These are phyloP conservation scores for Drosophila emarginata DNA, from an alignment of 2,888 invertebrate species.

Conservation along the genomic window DNA sequence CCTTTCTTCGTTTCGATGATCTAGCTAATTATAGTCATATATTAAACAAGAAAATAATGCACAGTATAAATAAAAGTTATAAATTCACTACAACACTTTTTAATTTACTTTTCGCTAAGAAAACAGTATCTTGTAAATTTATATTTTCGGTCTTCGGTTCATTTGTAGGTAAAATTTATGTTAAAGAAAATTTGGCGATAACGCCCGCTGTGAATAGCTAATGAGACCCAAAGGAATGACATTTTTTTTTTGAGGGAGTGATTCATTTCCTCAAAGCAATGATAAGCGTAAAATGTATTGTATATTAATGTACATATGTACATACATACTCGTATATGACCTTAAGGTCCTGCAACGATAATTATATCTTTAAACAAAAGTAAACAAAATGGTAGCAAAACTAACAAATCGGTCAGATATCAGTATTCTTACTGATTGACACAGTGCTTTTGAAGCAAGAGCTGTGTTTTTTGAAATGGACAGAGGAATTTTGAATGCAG, in stretches of 20 bases:
- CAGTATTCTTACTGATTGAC: too few species aligned
- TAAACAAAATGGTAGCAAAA: too few species aligned
- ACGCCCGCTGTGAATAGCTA: conserved; percentile 42
- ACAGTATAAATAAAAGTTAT: conserved; percentile 33
- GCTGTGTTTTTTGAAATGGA: too few species aligned
- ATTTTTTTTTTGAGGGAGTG: conserved; percentile 4
- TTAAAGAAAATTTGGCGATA: conserved; percentile 44
- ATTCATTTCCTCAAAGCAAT: conserved; percentile 23
- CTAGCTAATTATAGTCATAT: conserved; percentile 54
- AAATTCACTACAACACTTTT: conserved; percentile 19
- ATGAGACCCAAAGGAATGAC: conserved; percentile 27
- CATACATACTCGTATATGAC: too few species aligned
- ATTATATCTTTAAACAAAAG: too few species aligned
- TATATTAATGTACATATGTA: background rate
- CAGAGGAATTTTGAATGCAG: too few species aligned
- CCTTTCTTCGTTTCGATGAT: conserved; percentile 15
- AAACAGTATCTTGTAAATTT: conserved; percentile 10
- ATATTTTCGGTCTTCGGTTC: conserved; percentile 7
- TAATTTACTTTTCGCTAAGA: background rate
- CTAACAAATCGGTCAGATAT: too few species aligned
- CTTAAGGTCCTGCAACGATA: conserved; percentile 7
- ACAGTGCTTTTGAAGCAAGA: too few species aligned
- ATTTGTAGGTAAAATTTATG: conserved; percentile 36
- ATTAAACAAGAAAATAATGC: conserved; percentile 42
- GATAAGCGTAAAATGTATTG: conserved; percentile 34